Base-by-base conservation (phyloP, 30 jellyfish, hydroid and myxozoan species). In the Nemopilema nomurai region DNA sequence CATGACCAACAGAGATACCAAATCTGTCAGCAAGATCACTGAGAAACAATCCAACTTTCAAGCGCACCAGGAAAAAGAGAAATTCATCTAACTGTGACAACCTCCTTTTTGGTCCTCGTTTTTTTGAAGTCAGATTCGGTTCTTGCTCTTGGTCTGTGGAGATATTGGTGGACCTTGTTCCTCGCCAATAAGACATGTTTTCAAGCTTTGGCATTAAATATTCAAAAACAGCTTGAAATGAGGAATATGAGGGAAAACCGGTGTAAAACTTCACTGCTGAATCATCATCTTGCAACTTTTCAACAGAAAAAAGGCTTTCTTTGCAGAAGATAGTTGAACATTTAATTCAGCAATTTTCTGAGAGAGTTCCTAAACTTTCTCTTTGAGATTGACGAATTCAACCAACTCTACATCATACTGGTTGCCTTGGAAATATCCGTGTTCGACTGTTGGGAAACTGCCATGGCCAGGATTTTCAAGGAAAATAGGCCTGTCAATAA, bases 1-100 rank as follows among this genome's bases (percentile, higher is more conserved):
- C 83, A 67, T 81, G 91, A 4, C 79, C 86, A 30, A 28, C 69
- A 29, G 86, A 81, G n/a, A 69, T 81, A 18, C 76, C 75, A 81
- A 81, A 81, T 49, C 86, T 24, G 86, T 81, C 91, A 13, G 75
- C 91, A 67, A 81, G 86, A 66, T 81, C 86, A 81, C 18, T 50
- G 29, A 81, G 8, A 49, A 81, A 81, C 67, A n/a, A 49, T 16
- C 91, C 86, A 81, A 81, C 91, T 66, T 69, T 81, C 0, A 81
- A 76, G 13, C 91, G 28, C 53, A 81, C 24, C 76, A 69, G n/a
- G 25, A 67, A 77, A 30, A 67, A 21, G 17, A 67, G 24, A 49
- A 69, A 67, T 49, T 32, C 86, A 25, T 79, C 67, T 25, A 64
- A 77, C n/a, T 51, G 80, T 18, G 62, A 18, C 80, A 41, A 41